A percentile compares a stretch with the other conserved stretches of the same genome.
Evolutionary conservation across 2,113 vertebrate species (phyloP).

Genomic region (Chiloscyllium plagiosum): DNA sequence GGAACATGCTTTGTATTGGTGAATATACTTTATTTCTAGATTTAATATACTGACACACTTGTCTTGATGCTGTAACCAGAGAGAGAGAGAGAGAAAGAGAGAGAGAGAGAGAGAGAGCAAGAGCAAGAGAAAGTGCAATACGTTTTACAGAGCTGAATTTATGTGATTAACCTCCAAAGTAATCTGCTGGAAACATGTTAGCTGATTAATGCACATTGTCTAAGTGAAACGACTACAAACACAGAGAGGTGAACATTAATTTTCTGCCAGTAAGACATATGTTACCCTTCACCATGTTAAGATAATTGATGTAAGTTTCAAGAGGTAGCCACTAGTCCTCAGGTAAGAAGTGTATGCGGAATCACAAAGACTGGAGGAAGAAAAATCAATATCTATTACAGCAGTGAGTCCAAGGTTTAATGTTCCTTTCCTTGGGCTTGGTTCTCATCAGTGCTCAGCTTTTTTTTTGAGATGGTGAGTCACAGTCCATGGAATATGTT

Average conservation of each 20-base stretch:
- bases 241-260: neutral
- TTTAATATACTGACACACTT: neutral
- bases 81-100: neutral
- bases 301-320: neutral
- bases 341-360: neutral
- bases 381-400: conserved; percentile 20
- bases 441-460: conserved; percentile 25
- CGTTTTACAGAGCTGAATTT: neutral
- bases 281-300: neutral
- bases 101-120: no score
- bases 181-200: neutral
- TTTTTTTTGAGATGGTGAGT: neutral
- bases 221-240: neutral
- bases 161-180: neutral
- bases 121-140: neutral
- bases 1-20: neutral
- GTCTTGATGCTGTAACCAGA: neutral
- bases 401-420: neutral
- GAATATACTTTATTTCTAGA: neutral
- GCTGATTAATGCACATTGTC: neutral
- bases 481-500: neutral
- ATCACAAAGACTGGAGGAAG: neutral
- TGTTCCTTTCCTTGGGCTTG: neutral
- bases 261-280: neutral
- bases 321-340: neutral